phyloP scores from a whole-genome alignment of 2,113 vertebrate species.

The Acanthochromis polyacanthus region DNA sequence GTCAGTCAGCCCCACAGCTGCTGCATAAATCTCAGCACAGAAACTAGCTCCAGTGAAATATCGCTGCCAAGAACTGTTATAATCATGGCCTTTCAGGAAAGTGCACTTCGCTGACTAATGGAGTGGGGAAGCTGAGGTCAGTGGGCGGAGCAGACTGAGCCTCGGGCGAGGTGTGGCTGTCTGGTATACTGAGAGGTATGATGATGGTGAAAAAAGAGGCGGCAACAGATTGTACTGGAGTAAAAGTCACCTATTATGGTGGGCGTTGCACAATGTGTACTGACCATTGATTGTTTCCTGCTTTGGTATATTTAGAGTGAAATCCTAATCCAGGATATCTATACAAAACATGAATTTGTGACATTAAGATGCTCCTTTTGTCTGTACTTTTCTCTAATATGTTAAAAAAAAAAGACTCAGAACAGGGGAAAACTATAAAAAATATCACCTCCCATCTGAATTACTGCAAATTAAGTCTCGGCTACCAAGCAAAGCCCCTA shows the following conservation, averaged over 20 bases:
- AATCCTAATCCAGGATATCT: neutral
- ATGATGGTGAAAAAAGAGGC: neutral
- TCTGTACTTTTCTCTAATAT: too few relatives aligned
- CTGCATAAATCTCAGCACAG: conserved; percentile 31
- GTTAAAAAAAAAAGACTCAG: too few relatives aligned
- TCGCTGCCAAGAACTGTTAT: conserved; percentile 7
- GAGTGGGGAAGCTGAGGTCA: conserved; percentile 30
- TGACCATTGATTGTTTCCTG: too few relatives aligned
- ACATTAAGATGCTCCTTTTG: neutral
- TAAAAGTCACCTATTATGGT: too few relatives aligned
- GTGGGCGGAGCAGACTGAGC: neutral
- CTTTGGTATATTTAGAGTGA: neutral
- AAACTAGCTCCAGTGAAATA: conserved; percentile 20
- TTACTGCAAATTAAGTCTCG: too few relatives aligned
- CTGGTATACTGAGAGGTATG: neutral
- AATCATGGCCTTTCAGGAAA: conserved; percentile 41
- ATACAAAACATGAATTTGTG: neutral
- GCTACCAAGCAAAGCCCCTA: too few relatives aligned
- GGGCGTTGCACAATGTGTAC: neutral
- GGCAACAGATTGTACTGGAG: too few relatives aligned
- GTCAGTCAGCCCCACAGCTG: conserved; percentile 40
- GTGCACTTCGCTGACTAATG: conserved; percentile 54
- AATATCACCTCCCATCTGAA: too few relatives aligned
- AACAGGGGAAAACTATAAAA: too few relatives aligned
- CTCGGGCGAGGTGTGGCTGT: conserved; percentile 10